Conservation (phyloP, 2,797 vertebrate genomes). For the Botia kubotai region DNA sequence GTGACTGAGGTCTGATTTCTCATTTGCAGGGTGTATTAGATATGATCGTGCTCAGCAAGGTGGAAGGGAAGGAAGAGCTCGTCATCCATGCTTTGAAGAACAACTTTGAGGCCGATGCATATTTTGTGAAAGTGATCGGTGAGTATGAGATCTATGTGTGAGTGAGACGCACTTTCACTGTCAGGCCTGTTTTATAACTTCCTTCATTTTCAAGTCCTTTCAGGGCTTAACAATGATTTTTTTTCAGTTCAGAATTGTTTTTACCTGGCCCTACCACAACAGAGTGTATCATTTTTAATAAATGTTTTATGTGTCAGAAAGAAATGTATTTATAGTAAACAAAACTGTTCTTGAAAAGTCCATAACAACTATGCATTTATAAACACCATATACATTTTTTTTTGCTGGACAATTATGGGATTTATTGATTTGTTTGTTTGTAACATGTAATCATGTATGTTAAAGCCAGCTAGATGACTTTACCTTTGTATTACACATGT, state of each 20-base stretch:
- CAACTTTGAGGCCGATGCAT: conserved; percentile 96
- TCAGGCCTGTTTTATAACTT: neutral
- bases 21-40: conserved; percentile 92
- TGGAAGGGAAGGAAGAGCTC: conserved; percentile 75
- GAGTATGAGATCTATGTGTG: conserved; percentile 70
- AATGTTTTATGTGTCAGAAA: neutral
- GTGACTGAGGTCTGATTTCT: conserved; percentile 53
- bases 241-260: neutral
- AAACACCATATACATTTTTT: too few species aligned
- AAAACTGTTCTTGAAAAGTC: too few species aligned
- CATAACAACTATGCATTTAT: too few species aligned
- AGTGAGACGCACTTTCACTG: neutral
- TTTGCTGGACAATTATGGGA: too few species aligned
- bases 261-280: neutral
- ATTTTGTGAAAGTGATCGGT: conserved; percentile 99
- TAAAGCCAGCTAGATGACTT: neutral
- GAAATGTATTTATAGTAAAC: neutral
- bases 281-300: neutral
- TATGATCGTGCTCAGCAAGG: conserved; percentile 88
- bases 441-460: neutral
- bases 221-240: neutral
- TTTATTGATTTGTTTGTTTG: too few species aligned
- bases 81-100: conserved; percentile 92
- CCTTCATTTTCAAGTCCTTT: neutral
- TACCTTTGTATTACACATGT: neutral